Base-by-base conservation (phyloP, 2,888 invertebrate species). In the Drosophila mimetica region DNA sequence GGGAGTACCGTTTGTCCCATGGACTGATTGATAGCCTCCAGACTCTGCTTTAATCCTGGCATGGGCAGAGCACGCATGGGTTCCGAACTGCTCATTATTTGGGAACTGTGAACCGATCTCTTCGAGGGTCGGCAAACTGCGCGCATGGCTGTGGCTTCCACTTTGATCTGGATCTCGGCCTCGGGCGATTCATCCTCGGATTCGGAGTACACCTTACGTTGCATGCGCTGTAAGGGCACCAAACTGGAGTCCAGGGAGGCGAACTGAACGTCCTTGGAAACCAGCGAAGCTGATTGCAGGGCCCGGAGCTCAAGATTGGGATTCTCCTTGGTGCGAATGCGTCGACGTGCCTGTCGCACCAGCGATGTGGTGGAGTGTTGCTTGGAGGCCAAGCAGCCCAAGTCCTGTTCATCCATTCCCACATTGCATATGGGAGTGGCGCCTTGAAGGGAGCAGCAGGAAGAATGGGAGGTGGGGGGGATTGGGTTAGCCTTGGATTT, bases 331-430 rank as follows among this genome's bases (percentile, higher is more conserved):
- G 79, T 77, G n/a, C 69, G 69, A 16, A 71, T 65, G 9, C 80
- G 76, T 11, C 74, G 74, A 9, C 69, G 71, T 7, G 88, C 83
- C 14, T 77, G 71, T 5, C 76, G 80, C 52, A 82, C 74, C 9
- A 82, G 37, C 5, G 86, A 63, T 6, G 86, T 76, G 25, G 69
- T 42, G 1, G 83, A 47, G 0, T 61, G 74, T 2, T 50, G 4
- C 25, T 82, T 83, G 18, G 65, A 11, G 0, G 41, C 2, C 14
- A 71, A 4, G 14, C 60, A 65, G 0, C 47, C 5, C 5, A 59
- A 7, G 9, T 75, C 66, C 39, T 46, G 42, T 7, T 74, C 83
- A 4, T 82, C 55, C 79, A 82, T 67, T 63, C 79, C 36, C 7
- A 80, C 41, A 32, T 74, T 74, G 69, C 61, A 76, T 9, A 76